A percentile compares a stretch with the other conserved stretches of the same genome.
These are phyloP conservation scores for Cassiopea andromeda DNA, from an alignment of 30 jellyfish, hydroid and myxozoan genomes.

Conservation along the genomic window DNA sequence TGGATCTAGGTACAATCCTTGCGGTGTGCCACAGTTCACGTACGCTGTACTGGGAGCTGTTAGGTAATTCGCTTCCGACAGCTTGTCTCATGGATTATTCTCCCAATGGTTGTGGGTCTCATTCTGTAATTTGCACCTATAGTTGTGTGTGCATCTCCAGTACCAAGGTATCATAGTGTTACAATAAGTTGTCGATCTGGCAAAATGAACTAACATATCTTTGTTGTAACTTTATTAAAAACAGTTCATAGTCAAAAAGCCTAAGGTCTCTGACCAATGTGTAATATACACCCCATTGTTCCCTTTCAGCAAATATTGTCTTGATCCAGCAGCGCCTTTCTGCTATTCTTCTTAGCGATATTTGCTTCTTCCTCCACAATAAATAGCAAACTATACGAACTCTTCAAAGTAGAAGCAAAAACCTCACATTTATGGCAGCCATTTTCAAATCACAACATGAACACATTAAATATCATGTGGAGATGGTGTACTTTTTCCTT, in stretches of 20 bases:
- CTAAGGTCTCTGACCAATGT: constrained; percentile 24
- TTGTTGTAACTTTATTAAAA: constrained; percentile 3
- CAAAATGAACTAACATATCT: background rate
- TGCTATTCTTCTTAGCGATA: background rate
- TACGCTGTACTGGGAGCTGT: background rate
- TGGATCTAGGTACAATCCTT: too few relatives aligned
- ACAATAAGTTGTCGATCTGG: background rate
- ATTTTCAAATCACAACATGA: background rate
- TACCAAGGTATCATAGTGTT: constrained; percentile 3
- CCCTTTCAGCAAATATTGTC: constrained; percentile 11
- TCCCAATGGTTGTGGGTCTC: constrained; percentile 46
- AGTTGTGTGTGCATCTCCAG: constrained; percentile 33
- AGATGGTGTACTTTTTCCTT: background rate
- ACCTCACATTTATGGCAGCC: background rate
- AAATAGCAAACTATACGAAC: background rate
- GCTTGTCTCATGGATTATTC: constrained; percentile 37
- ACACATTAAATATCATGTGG: background rate
- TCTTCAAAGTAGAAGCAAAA: background rate
- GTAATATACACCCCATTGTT: constrained; percentile 12
- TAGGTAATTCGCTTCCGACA: background rate
- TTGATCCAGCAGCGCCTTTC: constrained; percentile 29
- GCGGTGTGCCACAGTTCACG: too few relatives aligned
- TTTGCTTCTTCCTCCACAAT: background rate
- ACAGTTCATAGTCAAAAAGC: constrained; percentile 8
- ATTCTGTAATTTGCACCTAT: constrained; percentile 65